Conservation (phyloP, 2,888 invertebrate species). For the Euzophera pinguis region DNA sequence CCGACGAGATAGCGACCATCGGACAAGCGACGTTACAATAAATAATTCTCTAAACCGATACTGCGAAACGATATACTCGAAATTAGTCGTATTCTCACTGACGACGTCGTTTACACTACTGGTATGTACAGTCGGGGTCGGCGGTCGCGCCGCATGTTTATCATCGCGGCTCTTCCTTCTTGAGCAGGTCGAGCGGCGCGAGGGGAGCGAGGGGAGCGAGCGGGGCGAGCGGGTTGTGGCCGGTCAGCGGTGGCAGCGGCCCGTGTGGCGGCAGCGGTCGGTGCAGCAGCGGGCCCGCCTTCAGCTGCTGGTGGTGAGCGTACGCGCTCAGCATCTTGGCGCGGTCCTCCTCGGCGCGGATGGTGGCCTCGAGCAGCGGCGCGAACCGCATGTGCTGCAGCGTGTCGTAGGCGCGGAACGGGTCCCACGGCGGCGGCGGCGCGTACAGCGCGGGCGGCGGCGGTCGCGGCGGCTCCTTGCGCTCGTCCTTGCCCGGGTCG, state of each 20-base stretch:
- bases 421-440: conserved; percentile 82
- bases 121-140: conserved; percentile 45
- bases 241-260: conserved; percentile 59
- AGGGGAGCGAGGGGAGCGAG: conserved; percentile 43
- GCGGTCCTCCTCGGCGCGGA: conserved; percentile 88
- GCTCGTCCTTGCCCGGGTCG: conserved; percentile 65
- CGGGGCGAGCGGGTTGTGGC: conserved; percentile 51
- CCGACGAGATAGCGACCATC: conserved; percentile 27
- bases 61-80: conserved; percentile 59
- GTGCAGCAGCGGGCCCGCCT: conserved; percentile 67
- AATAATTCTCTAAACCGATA: conserved; percentile 75
- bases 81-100: conserved; percentile 54
- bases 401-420: conserved; percentile 86
- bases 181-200: conserved; percentile 81
- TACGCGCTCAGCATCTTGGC: conserved; percentile 88
- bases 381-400: conserved; percentile 85
- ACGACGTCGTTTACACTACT: conserved; percentile 46
- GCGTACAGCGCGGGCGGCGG: conserved; percentile 74
- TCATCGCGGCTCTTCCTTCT: conserved; percentile 80
- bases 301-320: conserved; percentile 80
- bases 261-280: conserved; percentile 72
- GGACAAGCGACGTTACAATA: conserved; percentile 66
- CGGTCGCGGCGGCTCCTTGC: conserved; percentile 74
- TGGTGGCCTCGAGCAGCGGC: conserved; percentile 88
- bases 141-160: conserved; percentile 49